These are phyloP conservation scores for Spea multiplicata DNA, from an alignment of 2,113 vertebrate genomes.

Conservation along the genomic window DNA sequence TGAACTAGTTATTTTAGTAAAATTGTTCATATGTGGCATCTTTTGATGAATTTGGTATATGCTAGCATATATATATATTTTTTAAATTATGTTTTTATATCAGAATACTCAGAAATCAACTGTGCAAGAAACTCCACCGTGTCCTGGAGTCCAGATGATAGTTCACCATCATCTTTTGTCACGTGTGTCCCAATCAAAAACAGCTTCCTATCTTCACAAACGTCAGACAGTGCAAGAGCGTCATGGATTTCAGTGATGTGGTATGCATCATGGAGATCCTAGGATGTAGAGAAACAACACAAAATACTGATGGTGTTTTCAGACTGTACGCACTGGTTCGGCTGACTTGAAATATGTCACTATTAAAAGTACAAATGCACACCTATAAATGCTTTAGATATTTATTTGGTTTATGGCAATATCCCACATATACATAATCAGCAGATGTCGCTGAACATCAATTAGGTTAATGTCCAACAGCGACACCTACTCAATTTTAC, in stretches of 20 bases:
- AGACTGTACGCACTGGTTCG: not conserved
- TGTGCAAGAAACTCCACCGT: constrained; percentile 81
- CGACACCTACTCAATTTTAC: no score
- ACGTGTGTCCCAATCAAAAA: constrained; percentile 84
- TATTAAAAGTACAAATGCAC: not conserved
- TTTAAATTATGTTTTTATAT: not conserved
- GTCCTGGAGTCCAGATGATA: constrained; percentile 76
- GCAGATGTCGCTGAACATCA: no score
- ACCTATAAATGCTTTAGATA: not conserved
- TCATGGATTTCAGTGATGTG: constrained; percentile 86
- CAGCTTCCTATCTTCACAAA: constrained; percentile 78
- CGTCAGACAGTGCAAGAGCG: constrained; percentile 73
- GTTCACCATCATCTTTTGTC: constrained; percentile 65
- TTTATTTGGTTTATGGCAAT: no score
- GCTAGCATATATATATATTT: no score
- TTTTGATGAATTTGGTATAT: no score
- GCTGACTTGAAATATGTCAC: no score
- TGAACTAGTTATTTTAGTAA: no score
- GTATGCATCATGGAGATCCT: constrained; percentile 83
- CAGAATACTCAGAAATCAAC: constrained; percentile 64
- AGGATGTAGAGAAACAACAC: not conserved
- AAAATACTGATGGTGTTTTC: not conserved
- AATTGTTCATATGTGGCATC: no score
- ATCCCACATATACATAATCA: no score
- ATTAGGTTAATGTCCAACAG: no score